Conservation (phyloP, 2,113 vertebrate species). For the Turnix velox region DNA sequence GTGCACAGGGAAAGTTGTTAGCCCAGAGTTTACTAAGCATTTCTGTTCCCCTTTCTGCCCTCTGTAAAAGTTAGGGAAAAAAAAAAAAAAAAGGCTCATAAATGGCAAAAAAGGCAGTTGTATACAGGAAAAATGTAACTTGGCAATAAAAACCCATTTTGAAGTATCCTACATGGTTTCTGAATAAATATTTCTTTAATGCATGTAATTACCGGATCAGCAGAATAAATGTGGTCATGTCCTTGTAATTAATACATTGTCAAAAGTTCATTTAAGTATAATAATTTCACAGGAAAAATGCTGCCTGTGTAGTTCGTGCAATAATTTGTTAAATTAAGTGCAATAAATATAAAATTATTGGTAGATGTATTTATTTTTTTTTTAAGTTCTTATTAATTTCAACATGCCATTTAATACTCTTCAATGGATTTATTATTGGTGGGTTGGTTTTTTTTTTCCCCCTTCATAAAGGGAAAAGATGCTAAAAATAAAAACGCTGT, state of each 20-base stretch:
- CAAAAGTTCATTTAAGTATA: conserved; percentile 85
- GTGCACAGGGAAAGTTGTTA: neutral
- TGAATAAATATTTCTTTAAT: conserved; percentile 85
- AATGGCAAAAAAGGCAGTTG: conserved; percentile 61
- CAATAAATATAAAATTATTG: conserved; percentile 76
- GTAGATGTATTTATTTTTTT: conserved; percentile 58
- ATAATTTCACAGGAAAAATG: conserved; percentile 79
- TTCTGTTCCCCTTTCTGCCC: conserved; percentile 3
- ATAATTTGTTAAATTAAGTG: conserved; percentile 80
- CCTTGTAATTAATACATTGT: conserved; percentile 85
- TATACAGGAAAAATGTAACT: conserved; percentile 70
- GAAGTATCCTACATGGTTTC: conserved; percentile 74
- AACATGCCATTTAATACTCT: conserved; percentile 29
- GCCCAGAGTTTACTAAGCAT: neutral
- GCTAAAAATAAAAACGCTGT: neutral
- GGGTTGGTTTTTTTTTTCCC: too few relatives aligned
- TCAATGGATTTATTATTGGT: conserved; percentile 7
- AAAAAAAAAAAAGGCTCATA: conserved; percentile 48
- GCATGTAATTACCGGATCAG: conserved; percentile 79
- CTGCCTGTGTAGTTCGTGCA: conserved; percentile 72
- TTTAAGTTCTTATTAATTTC: conserved; percentile 41
- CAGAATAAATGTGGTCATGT: conserved; percentile 83
- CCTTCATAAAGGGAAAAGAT: neutral
- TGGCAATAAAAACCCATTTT: conserved; percentile 72
- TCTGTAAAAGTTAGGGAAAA: conserved; percentile 56